Percentiles rank a stretch among this genome's conserved stretches.
Conservation (phyloP, 2,113 vertebrate species). For the Poeciliopsis prolifica region DNA sequence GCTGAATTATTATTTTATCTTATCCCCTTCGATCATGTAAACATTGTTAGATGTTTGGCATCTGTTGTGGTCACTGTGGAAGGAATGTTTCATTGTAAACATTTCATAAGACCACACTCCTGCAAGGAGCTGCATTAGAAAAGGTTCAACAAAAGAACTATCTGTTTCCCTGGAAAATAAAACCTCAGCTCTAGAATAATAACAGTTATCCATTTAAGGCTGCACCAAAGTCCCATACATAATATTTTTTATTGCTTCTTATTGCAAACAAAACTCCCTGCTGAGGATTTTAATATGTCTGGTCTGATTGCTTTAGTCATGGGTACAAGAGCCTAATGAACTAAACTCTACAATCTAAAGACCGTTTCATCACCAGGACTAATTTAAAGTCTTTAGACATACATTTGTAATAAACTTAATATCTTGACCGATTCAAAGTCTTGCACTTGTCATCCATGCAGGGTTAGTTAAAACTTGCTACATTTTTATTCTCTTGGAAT, state of each 20-base stretch:
- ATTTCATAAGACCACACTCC: slow-evolving; percentile 33
- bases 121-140: slow-evolving; percentile 34
- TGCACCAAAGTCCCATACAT: slow-evolving; percentile 27
- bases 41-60: slow-evolving; percentile 20
- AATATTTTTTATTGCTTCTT: slow-evolving; percentile 65
- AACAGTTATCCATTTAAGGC: slow-evolving; percentile 51
- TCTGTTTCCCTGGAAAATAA: slow-evolving; percentile 29
- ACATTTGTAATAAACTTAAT: slow-evolving; percentile 2
- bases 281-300: neutral
- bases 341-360: neutral
- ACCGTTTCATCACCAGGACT: neutral
- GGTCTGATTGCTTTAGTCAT: slow-evolving; percentile 3
- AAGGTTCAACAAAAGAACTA: slow-evolving; percentile 30
- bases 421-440: slow-evolving; percentile 12
- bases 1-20: neutral
- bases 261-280: neutral
- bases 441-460: slow-evolving; percentile 43
- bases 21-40: slow-evolving; percentile 23
- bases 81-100: slow-evolving; percentile 51
- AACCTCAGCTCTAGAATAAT: slow-evolving; percentile 10
- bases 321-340: neutral
- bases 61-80: slow-evolving; percentile 20
- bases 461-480: slow-evolving; percentile 60
- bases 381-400: slow-evolving; percentile 10
- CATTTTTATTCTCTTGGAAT: slow-evolving; percentile 54